Base-by-base conservation (phyloP, 1,140 invertebrate genomes). In the Antheraea pernyi region DNA sequence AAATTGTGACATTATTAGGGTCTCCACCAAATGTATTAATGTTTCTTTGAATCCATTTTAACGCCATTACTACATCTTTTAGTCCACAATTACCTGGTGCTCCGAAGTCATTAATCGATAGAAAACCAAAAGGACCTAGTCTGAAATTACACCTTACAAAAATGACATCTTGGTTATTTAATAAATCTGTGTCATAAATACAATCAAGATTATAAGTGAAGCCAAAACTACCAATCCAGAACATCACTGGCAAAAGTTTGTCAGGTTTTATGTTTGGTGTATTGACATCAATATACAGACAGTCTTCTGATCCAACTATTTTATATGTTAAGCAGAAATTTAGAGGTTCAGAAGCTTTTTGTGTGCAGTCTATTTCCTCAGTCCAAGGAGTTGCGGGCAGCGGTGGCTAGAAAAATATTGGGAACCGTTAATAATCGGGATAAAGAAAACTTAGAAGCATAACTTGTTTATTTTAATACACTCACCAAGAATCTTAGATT, bases 11-110 rank as follows among this genome's bases (percentile, higher is more conserved):
- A 80, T 93, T 93, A 46, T 92, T 83, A 8, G 93, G 91, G 76
- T 95, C 93, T 7, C 95, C 95, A 70, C 93, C 92, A 84, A 96
- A 95, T 22, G 70, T 59, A 42, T 64, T 71, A 59, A 95, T 95
- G 77, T 95, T 95, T 65, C 89, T 91, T 80, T 94, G 90, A 13
- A 95, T 85, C 94, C 95, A 96, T 85, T 94, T 91, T 61, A 96
- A 74, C 4, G 93, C 94, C 71, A 93, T 74, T 4, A 94, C 82
- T 81, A 95, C 93, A 79, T 96, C 95, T 86, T 94, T 94, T 65
- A 95, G 73, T 8, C 95, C 95, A 84, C 91, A 93, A 83, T 95
- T 95, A 46, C 95, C 95, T 11, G 93, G 88, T 10, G 92, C 91
- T 42, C 74, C 77, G 39, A 86, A 82, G 18, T 90, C 86, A 74